These are phyloP conservation scores for Siniperca knerii DNA, from an alignment of 2,113 vertebrate genomes.

Conservation along the genomic window DNA sequence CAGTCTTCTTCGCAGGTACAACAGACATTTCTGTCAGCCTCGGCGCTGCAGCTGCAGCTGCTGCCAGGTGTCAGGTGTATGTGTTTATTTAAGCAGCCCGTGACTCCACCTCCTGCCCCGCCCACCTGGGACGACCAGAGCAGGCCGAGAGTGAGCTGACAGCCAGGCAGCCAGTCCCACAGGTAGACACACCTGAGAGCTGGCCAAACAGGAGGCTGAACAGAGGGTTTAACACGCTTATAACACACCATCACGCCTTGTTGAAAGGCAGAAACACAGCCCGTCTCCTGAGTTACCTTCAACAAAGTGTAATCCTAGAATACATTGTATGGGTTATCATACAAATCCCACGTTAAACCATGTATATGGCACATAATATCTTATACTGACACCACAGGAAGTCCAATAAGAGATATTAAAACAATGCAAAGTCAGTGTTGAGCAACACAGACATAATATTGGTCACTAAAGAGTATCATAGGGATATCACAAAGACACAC, in stretches of 20 bases:
- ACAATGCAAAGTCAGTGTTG: not conserved
- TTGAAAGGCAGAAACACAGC: not conserved
- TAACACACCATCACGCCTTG: conserved; percentile 16
- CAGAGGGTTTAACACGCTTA: not conserved
- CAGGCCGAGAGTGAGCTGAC: conserved; percentile 36
- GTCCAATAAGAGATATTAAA: not conserved
- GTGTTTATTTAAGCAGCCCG: conserved; percentile 19
- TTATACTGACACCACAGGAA: not conserved
- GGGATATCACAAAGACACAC: conserved; percentile 14
- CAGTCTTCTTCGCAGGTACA: not conserved
- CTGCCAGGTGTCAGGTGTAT: conserved; percentile 42
- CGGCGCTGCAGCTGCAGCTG: conserved; percentile 15
- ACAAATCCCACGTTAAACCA: not conserved
- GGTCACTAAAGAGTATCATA: not conserved
- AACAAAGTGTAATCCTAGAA: not conserved
- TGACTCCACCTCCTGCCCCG: conserved; percentile 15
- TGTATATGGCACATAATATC: not conserved
- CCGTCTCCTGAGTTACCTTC: not conserved
- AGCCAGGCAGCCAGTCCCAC: conserved; percentile 63
- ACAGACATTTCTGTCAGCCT: not conserved
- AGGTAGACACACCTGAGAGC: conserved; percentile 79
- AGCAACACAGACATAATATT: not conserved
- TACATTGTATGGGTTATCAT: not conserved
- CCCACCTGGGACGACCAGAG: conserved; percentile 50
- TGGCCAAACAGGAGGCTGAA: conserved; percentile 44